Evolutionary conservation across 2,113 vertebrate genomes (phyloP), one percentile per base, ranked within the genome.

Genomic region (Oxyruncus cristatus): DNA sequence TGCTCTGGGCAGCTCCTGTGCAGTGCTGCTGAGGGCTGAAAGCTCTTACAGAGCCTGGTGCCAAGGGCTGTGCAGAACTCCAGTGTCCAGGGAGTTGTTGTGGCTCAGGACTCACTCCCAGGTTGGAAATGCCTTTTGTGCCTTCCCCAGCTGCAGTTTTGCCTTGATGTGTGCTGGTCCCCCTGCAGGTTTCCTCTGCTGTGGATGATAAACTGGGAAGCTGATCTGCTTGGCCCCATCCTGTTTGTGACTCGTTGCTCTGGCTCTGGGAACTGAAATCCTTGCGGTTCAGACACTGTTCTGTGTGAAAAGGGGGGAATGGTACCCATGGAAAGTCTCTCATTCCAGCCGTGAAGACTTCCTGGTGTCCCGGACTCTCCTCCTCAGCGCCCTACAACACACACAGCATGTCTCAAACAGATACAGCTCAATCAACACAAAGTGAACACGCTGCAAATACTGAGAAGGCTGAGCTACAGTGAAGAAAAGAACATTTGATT

Each of bases 251-350:
- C 16, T 44, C 24, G 23, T 15, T 4, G 3, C 2, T 74, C 11
- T 65, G 84, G 65, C 50, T 92, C 49, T 14, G 35, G 22, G 59
- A 88, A 56, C 15, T n/a, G 11, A 59, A 39, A 35, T 78, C 66
- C 14, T 71, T 15, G 12, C 32, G 7, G 3, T 61, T 53, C 23
- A 32, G 35, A 35, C 1, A 1, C 44, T 90, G 33, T 59, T 92
- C 91, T 50, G 75, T 52, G 72, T 27, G 58, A 52, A 96, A 96
- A 63, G 61, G 26, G 32, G 97, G 96, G 41, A 96, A 74, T 4
- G 93, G 41, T 8, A 68, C 37, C 96, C 97, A 98, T 11, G 84
- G 52, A n/a, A 98, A 97, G 11, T 74, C 92, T 78, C 85, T 88
- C 2, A 6, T 72, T 84, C 96, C 93, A 2, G 86, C 8, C 42